phyloP scores from a whole-genome alignment of 1,140 invertebrate species.

The Babylonia areolata region DNA sequence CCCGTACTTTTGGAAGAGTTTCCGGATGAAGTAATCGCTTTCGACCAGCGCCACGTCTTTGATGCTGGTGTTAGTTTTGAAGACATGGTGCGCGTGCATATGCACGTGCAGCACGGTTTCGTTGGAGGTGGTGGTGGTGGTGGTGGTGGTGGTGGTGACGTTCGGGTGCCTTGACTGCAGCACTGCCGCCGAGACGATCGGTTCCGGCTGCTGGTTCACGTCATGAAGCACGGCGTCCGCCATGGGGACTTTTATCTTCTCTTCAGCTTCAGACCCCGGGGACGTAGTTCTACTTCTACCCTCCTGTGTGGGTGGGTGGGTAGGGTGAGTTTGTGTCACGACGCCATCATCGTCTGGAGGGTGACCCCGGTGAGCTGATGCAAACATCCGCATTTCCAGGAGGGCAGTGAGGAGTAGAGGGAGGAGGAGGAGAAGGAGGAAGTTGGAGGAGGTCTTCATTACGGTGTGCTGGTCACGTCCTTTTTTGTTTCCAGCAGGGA shows the following conservation, averaged over 20 bases:
- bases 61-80: slow-evolving; percentile 8
- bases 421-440: no score
- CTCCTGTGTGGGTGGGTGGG: no score
- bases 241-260: background rate
- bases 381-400: no score
- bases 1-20: slow-evolving; percentile 40
- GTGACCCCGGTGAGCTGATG: no score
- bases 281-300: no score
- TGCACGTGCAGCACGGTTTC: background rate
- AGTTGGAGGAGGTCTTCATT: no score
- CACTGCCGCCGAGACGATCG: background rate
- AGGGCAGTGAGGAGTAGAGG: no score
- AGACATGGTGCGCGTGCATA: background rate
- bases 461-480: no score
- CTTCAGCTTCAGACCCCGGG: background rate
- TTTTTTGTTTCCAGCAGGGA: no score
- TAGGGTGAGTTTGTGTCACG: no score
- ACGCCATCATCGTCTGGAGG: no score
- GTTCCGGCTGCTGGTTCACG: background rate
- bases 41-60: slow-evolving; percentile 16
- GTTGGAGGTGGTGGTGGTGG: background rate
- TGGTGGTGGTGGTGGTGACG: background rate
- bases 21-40: slow-evolving; percentile 39
- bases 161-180: background rate
- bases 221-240: background rate